A percentile compares a stretch with the other conserved stretches of the same genome.
Conservation (phyloP, 2,888 invertebrate species). For the Chaetogeoica ovagalla region DNA sequence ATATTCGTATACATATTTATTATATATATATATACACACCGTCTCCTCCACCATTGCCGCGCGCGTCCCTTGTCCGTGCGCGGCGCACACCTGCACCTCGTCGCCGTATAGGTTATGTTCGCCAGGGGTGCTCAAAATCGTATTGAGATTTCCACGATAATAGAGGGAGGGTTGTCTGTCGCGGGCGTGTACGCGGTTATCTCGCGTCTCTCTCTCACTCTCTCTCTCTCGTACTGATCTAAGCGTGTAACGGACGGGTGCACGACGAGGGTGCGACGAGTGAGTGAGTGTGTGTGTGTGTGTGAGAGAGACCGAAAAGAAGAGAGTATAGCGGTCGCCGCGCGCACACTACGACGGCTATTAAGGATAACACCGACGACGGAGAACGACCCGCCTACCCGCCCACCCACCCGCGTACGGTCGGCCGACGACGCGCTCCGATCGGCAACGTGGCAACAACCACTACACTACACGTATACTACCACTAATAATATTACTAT, state of each 20-base stretch:
- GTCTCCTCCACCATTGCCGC: not conserved
- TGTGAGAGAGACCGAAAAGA: not conserved
- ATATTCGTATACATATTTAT: not conserved
- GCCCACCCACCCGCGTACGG: not conserved
- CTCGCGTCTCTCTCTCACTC: not conserved
- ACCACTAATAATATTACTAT: slow-evolving; percentile 27
- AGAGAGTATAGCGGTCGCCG: not conserved
- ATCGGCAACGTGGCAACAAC: slow-evolving; percentile 49
- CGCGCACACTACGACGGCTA: not conserved
- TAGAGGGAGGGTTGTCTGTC: not conserved
- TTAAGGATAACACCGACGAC: slow-evolving; percentile 40
- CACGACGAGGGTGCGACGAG: not conserved
- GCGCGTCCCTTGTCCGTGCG: not conserved
- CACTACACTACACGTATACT: slow-evolving; percentile 25
- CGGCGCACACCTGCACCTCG: slow-evolving; percentile 1
- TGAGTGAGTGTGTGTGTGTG: not conserved
- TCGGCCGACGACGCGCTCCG: slow-evolving; percentile 12
- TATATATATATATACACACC: too few species aligned
- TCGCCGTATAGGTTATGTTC: not conserved
- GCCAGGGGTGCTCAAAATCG: slow-evolving; percentile 36
- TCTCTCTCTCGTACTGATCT: too few species aligned
- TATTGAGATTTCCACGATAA: too few species aligned
- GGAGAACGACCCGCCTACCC: not conserved
- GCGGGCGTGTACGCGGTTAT: not conserved
- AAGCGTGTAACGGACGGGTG: not conserved